These are phyloP conservation scores for Megalurothrips usitatus DNA, from an alignment of 2,888 invertebrate species.

Conservation along the genomic window DNA sequence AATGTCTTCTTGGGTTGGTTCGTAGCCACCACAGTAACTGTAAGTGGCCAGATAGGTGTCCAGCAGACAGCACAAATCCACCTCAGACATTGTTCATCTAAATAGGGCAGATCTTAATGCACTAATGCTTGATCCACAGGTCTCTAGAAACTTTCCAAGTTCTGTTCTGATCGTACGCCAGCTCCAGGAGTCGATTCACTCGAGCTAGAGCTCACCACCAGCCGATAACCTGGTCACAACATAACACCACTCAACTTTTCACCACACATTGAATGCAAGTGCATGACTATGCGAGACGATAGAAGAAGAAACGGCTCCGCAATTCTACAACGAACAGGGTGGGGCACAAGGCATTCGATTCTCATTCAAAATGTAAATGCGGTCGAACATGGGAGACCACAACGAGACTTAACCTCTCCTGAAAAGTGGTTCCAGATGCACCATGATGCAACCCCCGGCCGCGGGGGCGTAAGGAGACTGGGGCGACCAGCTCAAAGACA, in stretches of 20 bases:
- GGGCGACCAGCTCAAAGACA: not conserved
- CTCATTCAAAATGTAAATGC: not conserved
- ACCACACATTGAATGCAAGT: not conserved
- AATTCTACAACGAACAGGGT: not conserved
- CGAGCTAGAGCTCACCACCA: not conserved
- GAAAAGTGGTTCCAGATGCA: not conserved
- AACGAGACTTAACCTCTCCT: not conserved
- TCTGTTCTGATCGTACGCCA: not conserved
- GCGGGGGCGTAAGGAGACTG: not conserved
- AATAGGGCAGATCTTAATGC: not conserved
- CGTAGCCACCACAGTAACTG: constrained; percentile 41
- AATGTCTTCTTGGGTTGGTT: constrained; percentile 39
- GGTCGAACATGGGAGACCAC: not conserved
- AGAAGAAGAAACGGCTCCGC: not conserved
- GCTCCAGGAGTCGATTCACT: not conserved
- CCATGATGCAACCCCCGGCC: not conserved
- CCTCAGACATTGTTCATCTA: constrained; percentile 32
- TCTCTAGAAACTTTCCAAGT: not conserved
- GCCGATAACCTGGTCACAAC: not conserved
- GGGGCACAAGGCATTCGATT: not conserved
- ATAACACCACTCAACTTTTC: not conserved
- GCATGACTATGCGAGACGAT: not conserved
- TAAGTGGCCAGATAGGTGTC: constrained; percentile 39
- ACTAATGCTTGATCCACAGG: not conserved
- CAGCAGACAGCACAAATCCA: constrained; percentile 37